Percentiles rank a stretch among this genome's conserved stretches.
phyloP scores from a whole-genome alignment of 2,888 invertebrate species.

The Leistus spinibarbis region DNA sequence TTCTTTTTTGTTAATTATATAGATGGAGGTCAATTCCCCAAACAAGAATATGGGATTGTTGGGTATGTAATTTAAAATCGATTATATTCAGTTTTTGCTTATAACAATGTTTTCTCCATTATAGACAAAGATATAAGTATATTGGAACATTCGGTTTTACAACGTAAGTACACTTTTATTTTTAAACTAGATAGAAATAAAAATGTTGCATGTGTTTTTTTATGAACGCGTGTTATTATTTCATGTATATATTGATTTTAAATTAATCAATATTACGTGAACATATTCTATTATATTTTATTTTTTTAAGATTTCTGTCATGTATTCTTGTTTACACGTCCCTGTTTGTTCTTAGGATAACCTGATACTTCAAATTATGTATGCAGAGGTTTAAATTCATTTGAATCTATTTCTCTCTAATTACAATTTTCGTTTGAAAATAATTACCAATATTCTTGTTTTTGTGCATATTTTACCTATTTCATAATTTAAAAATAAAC shows the following conservation, averaged over 20 bases:
- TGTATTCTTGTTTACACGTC: no score
- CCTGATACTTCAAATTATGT: no score
- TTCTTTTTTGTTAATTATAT: neutral
- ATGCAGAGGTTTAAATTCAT: no score
- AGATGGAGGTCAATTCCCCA: neutral
- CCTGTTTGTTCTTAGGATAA: no score
- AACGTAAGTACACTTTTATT: constrained; percentile 14
- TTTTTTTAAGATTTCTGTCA: no score
- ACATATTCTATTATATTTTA: neutral
- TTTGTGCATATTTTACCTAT: no score
- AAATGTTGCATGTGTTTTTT: neutral
- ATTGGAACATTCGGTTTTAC: constrained; percentile 10
- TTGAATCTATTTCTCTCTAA: no score
- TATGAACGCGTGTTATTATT: neutral
- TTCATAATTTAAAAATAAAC: neutral
- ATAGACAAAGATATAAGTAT: constrained; percentile 10
- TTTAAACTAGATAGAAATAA: neutral
- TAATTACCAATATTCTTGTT: no score
- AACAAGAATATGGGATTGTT: constrained; percentile 15
- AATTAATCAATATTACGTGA: neutral
- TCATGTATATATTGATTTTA: neutral
- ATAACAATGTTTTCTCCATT: neutral
- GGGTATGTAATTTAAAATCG: constrained; percentile 2
- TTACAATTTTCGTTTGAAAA: no score
- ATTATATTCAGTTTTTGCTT: neutral